A percentile compares a stretch with the other conserved stretches of the same genome.
phyloP scores from a whole-genome alignment of 1,140 invertebrate species.

The Mizuhopecten yessoensis region DNA sequence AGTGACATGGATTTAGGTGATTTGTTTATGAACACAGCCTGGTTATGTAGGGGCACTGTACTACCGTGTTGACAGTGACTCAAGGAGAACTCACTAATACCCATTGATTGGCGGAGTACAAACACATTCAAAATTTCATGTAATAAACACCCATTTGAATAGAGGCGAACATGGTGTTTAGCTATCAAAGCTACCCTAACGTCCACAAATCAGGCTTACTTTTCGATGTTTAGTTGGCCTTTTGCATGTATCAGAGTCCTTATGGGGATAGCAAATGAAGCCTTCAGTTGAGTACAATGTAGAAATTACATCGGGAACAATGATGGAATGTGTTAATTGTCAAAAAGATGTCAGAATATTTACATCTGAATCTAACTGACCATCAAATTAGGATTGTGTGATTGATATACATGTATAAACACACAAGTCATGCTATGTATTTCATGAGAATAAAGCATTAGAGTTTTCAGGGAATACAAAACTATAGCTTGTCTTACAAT shows the following conservation, averaged over 20 bases:
- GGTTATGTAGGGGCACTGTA: neutral
- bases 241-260: constrained; percentile 1
- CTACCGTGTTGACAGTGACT: neutral
- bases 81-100: neutral
- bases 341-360: neutral
- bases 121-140: neutral
- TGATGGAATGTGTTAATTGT: constrained; percentile 28
- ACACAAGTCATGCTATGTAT: neutral
- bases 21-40: neutral
- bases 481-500: neutral
- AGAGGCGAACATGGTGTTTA: neutral
- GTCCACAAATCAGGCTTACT: neutral
- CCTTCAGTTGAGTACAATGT: neutral
- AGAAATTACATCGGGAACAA: neutral
- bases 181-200: neutral
- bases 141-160: neutral
- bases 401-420: neutral
- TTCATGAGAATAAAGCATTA: neutral
- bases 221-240: neutral
- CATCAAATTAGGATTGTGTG: neutral
- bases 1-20: neutral
- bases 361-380: neutral
- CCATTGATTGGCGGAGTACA: neutral
- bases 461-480: neutral
- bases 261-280: neutral